Conservation (phyloP, 2,888 invertebrate genomes). For the Drosophila atroscutellata region DNA sequence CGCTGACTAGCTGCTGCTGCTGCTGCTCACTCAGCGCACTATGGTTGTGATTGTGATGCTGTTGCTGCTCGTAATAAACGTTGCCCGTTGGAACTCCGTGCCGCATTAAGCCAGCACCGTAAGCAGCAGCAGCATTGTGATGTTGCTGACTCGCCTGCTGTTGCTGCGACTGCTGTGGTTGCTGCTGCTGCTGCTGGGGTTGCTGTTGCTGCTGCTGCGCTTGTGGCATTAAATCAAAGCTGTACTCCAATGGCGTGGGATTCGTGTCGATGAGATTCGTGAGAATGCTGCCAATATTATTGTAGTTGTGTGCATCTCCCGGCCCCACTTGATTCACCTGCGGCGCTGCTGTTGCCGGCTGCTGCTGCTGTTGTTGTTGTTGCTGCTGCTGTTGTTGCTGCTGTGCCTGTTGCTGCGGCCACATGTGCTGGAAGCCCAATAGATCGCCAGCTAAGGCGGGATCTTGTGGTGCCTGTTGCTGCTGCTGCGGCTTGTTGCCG, state of each 20-base stretch:
- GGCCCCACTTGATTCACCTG: conserved; percentile 60
- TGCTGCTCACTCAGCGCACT: conserved; percentile 64
- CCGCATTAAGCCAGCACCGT: conserved; percentile 79
- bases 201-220: conserved; percentile 71
- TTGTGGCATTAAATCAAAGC: conserved; percentile 82
- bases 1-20: conserved; percentile 62
- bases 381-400: conserved; percentile 68
- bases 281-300: conserved; percentile 85
- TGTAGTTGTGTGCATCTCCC: conserved; percentile 83
- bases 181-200: conserved; percentile 69
- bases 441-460: conserved; percentile 78
- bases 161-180: conserved; percentile 45
- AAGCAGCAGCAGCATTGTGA: conserved; percentile 60
- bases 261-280: conserved; percentile 85
- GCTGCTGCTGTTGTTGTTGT: conserved; percentile 63
- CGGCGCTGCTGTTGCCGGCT: conserved; percentile 54
- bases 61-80: conserved; percentile 74
- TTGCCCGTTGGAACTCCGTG: conserved; percentile 64
- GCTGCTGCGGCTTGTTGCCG: conserved; percentile 54
- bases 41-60: conserved; percentile 69
- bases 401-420: conserved; percentile 81
- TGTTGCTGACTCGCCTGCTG: conserved; percentile 57
- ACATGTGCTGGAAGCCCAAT: conserved; percentile 84
- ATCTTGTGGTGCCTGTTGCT: conserved; percentile 80
- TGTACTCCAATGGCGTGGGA: conserved; percentile 84